Evolutionary conservation across 2,797 vertebrate species (phyloP).

Genomic region (Amblyopsis hoosieri): DNA sequence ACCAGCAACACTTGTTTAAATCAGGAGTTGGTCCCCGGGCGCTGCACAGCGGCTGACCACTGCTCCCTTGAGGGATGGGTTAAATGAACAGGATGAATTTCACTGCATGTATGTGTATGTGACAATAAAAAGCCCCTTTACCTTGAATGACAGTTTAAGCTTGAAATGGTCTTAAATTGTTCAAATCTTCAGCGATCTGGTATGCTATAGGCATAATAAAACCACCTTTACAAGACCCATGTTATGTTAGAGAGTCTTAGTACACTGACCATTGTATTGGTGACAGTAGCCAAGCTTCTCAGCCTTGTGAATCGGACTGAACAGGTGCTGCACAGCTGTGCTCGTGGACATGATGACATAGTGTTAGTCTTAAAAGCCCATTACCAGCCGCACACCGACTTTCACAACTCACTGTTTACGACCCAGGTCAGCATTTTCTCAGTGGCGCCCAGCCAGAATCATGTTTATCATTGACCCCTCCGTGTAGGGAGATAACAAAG

Average conservation of each 20-base stretch:
- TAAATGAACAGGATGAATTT: too few relatives aligned
- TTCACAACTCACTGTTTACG: slow-evolving; percentile 74
- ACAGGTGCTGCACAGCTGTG: slow-evolving; percentile 77
- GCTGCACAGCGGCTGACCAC: too few relatives aligned
- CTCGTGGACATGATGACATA: slow-evolving; percentile 62
- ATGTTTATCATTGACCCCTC: slow-evolving; percentile 19
- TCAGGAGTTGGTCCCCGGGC: too few relatives aligned
- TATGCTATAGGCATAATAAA: not conserved
- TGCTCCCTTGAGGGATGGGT: too few relatives aligned
- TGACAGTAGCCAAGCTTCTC: slow-evolving; percentile 36
- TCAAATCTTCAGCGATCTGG: too few relatives aligned
- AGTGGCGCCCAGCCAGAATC: slow-evolving; percentile 52
- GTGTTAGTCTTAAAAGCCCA: slow-evolving; percentile 62
- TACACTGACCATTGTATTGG: slow-evolving; percentile 32
- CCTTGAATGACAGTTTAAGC: too few relatives aligned
- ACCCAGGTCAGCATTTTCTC: slow-evolving; percentile 68
- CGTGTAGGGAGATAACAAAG: slow-evolving; percentile 16
- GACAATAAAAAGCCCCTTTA: too few relatives aligned
- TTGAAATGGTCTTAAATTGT: too few relatives aligned
- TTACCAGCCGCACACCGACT: slow-evolving; percentile 71
- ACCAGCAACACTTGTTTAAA: too few relatives aligned
- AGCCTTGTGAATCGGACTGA: slow-evolving; percentile 57
- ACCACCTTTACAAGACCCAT: not conserved
- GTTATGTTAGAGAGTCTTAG: slow-evolving; percentile 13
- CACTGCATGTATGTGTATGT: too few relatives aligned